Conservation (phyloP, 2,888 invertebrate species). For the Agrotis exclamationis region DNA sequence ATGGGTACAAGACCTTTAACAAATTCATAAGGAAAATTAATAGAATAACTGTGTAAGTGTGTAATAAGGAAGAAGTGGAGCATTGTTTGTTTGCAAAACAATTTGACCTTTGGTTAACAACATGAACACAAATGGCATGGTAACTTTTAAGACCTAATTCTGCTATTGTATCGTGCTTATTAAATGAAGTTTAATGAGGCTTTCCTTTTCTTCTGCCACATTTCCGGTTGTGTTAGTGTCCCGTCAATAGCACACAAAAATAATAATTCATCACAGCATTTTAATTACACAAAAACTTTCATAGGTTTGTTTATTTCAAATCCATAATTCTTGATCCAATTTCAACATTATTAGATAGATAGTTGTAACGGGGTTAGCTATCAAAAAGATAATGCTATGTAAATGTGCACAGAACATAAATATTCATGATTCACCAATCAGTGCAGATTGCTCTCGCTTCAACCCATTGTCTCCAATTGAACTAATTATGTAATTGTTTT, state of each 20-base stretch:
- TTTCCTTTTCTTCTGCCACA: too few relatives aligned
- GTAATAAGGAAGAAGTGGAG: constrained; percentile 54
- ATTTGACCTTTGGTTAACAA: constrained; percentile 42
- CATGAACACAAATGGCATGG: too few relatives aligned
- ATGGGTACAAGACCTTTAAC: constrained; percentile 17
- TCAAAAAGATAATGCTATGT: constrained; percentile 33
- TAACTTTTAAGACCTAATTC: too few relatives aligned
- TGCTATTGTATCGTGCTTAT: too few relatives aligned
- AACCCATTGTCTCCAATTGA: constrained; percentile 83
- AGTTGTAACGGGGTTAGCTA: constrained; percentile 61
- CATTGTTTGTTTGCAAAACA: constrained; percentile 34
- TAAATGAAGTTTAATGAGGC: too few relatives aligned
- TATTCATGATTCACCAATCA: constrained; percentile 83
- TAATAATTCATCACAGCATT: not conserved
- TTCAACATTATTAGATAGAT: constrained; percentile 13
- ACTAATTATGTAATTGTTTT: constrained; percentile 77
- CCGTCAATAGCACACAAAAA: not conserved
- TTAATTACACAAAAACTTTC: not conserved
- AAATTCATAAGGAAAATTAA: constrained; percentile 60
- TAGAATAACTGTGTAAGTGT: constrained; percentile 45
- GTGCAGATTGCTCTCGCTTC: constrained; percentile 79
- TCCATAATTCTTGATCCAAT: constrained; percentile 3
- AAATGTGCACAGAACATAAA: constrained; percentile 67
- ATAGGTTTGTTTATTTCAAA: not conserved
- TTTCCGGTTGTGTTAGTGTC: not conserved